Conservation (phyloP, 2,797 vertebrate genomes). For the Coregonus ussuriensis region DNA sequence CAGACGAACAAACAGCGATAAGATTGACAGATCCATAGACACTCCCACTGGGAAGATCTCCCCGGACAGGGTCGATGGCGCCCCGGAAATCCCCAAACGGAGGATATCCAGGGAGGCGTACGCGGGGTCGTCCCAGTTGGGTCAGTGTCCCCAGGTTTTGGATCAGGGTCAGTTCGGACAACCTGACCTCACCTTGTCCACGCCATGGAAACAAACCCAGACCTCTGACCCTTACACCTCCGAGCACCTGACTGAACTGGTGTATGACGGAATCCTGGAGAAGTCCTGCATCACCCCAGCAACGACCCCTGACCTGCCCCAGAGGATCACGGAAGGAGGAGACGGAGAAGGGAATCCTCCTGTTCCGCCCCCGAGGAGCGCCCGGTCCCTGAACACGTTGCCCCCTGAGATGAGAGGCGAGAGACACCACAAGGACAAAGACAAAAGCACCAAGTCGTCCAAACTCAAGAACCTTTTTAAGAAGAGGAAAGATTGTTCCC, state of each 20-base stretch:
- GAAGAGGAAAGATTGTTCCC: slow-evolving; percentile 81
- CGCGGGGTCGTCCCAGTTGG: slow-evolving; percentile 27
- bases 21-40: slow-evolving; percentile 49
- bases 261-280: slow-evolving; percentile 96
- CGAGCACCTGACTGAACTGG: slow-evolving; percentile 79
- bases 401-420: slow-evolving; percentile 65
- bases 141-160: slow-evolving; percentile 28
- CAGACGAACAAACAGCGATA: slow-evolving; percentile 55
- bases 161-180: slow-evolving; percentile 73
- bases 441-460: slow-evolving; percentile 89
- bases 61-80: slow-evolving; percentile 52
- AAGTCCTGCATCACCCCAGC: slow-evolving; percentile 83
- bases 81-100: slow-evolving; percentile 51
- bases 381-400: slow-evolving; percentile 53
- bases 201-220: slow-evolving; percentile 60
- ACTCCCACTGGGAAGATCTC: slow-evolving; percentile 49
- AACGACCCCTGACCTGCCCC: slow-evolving; percentile 75
- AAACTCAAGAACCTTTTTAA: slow-evolving; percentile 97
- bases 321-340: slow-evolving; percentile 57
- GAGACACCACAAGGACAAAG: slow-evolving; percentile 77
- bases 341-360: slow-evolving; percentile 20
- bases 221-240: slow-evolving; percentile 43
- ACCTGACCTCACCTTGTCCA: slow-evolving; percentile 83
- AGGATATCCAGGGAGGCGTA: slow-evolving; percentile 54
- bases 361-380: slow-evolving; percentile 22